Evolutionary conservation across 2,888 invertebrate genomes (phyloP), one percentile per base, ranked within the genome.

Genomic region (Lycaena phlaeas): DNA sequence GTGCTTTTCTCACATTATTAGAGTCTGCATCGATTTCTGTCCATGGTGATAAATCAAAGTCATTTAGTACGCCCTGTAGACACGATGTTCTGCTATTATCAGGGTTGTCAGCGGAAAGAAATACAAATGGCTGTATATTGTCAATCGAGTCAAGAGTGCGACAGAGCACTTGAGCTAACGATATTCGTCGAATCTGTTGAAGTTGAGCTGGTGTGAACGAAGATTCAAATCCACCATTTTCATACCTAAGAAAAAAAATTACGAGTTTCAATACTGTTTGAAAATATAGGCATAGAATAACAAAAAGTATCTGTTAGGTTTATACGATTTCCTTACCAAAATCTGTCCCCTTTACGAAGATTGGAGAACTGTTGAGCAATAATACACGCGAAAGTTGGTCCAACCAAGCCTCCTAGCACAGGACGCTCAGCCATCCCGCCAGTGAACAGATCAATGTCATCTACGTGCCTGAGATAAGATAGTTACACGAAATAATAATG

Each of bases 301-400:
- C n/a, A n/a, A n/a, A n/a, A n/a, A n/a, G n/a, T n/a, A n/a, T n/a
- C n/a, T n/a, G n/a, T n/a, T n/a, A n/a, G n/a, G n/a, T n/a, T n/a
- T n/a, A n/a, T n/a, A n/a, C n/a, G n/a, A n/a, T n/a, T 2, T 5
- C 3, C 60, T 64, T 59, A 86, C 93, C 93, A 93, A 65, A 93
- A 93, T 44, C 92, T 78, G 64, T 93, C 92, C 9, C 93, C 93
- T 61, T 89, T 90, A 1, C 93, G 87, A 1, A 93, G 73, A 59
- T 92, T 92, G 6, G 89, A 86, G 60, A 95, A 95, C 68, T 95
- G 94, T 56, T 93, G 93, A 0, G 93, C 95, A 31, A 95, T 91
- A 41, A 96, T 92, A 61, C 95, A 96, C 17, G 93, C 93, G 55
- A 95, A 94, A 0, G 94, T 93, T 0, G 95, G 94, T 0, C 95